Conservation (phyloP, 2,113 vertebrate species). For the Leptodactylus fuscus region DNA sequence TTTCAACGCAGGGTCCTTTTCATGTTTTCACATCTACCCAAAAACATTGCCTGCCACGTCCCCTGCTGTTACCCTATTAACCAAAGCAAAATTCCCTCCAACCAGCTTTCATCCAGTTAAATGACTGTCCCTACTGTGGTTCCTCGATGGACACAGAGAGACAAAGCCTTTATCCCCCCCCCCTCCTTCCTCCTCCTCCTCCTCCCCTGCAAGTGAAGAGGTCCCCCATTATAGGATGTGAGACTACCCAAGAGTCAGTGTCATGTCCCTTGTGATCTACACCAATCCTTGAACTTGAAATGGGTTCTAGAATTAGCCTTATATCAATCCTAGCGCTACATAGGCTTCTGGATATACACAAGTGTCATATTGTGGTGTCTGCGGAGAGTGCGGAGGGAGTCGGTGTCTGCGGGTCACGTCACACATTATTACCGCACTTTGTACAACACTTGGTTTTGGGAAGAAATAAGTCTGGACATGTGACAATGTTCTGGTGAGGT, state of each 20-base stretch:
- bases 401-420: background rate
- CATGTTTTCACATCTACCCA: constrained; percentile 55
- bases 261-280: constrained; percentile 5
- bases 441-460: background rate
- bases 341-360: background rate
- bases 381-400: no score
- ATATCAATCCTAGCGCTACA: background rate
- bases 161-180: constrained; percentile 68
- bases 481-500: background rate
- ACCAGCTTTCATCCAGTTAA: constrained; percentile 63
- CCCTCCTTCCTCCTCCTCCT: constrained; percentile 59
- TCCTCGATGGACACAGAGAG: constrained; percentile 69
- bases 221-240: constrained; percentile 69
- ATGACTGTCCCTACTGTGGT: constrained; percentile 59
- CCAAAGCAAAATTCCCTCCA: constrained; percentile 60
- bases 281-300: constrained; percentile 6
- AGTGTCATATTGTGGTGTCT: constrained; percentile 4
- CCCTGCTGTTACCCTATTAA: constrained; percentile 57
- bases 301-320: constrained; percentile 1
- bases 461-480: background rate
- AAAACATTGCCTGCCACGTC: constrained; percentile 41
- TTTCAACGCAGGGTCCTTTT: constrained; percentile 47
- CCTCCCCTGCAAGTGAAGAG: constrained; percentile 63
- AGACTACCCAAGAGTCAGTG: constrained; percentile 64
- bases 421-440: background rate